phyloP scores from a whole-genome alignment of 92 coral and sea anemone species.

The Nematostella vectensis region DNA sequence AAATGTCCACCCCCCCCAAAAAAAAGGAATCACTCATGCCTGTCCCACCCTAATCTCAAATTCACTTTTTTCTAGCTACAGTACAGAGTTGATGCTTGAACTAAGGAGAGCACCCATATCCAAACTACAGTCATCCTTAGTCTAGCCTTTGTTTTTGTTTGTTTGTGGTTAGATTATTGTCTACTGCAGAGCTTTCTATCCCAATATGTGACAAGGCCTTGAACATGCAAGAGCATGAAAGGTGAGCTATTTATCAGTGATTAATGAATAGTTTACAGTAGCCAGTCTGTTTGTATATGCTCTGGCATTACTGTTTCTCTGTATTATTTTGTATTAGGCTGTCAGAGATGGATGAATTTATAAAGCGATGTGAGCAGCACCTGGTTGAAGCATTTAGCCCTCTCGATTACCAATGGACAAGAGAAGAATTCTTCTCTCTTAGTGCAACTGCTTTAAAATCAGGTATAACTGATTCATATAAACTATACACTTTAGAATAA shows the following conservation, averaged over 20 bases:
- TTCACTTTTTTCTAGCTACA: too few species aligned
- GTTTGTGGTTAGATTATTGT: slow-evolving; percentile 17
- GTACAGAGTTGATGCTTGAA: too few species aligned
- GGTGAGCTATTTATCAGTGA: slow-evolving; percentile 68
- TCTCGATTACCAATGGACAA: slow-evolving; percentile 78
- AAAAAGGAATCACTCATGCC: too few species aligned
- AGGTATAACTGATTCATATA: slow-evolving; percentile 28
- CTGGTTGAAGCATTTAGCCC: slow-evolving; percentile 74
- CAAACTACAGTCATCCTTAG: too few species aligned
- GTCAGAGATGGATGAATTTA: slow-evolving; percentile 78
- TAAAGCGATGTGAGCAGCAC: slow-evolving; percentile 58
- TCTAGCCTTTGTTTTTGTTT: too few species aligned
- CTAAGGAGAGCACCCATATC: too few species aligned
- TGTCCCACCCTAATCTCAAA: too few species aligned
- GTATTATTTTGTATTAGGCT: slow-evolving; percentile 24
- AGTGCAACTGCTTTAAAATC: slow-evolving; percentile 64
- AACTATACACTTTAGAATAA: too few species aligned
- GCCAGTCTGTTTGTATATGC: not conserved
- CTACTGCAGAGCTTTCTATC: slow-evolving; percentile 56
- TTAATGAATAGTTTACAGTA: slow-evolving; percentile 29
- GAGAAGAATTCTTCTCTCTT: slow-evolving; percentile 66
- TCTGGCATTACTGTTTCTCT: not conserved
- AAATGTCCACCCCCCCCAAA: too few species aligned
- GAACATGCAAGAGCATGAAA: slow-evolving; percentile 80
- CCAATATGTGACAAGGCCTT: slow-evolving; percentile 72